Evolutionary conservation across 2,888 invertebrate species (phyloP), one percentile per base, ranked within the genome.

Genomic region (Limnephilus auricula): DNA sequence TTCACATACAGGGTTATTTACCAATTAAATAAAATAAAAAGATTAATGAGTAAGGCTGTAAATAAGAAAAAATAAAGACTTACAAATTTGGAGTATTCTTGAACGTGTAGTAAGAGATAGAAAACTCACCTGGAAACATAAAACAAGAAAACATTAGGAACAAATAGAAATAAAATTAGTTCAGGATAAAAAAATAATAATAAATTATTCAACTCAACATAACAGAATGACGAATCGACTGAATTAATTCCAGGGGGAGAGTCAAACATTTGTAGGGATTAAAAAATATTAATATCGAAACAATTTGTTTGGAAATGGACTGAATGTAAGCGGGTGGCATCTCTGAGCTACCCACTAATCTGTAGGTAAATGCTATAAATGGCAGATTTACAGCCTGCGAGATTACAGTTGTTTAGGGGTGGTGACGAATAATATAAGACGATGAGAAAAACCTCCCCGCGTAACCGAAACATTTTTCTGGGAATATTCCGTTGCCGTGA

Each of bases 321-420:
- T 88, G 25, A 65, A 90, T 90, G 13, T 89, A 40, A 79, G 32
- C 45, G 80, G 79, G 80, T 37, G 40, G 37, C 91, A 65, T 79
- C 65, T 18, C 30, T 3, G 37, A 50, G 82, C 89, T 84, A 87
- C 92, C 91, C 37, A 34, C 90, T 92, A 92, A 92, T 92, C 90
- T 91, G 91, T 82, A 40, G 40, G 40, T 40, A 89, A 91, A 90
- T 80, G 90, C 90, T 92, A 86, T 92, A 92, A 92, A 90, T 92
- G 90, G 91, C 91, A 92, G 92, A 92, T 92, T 92, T 92, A 91
- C 86, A 80, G 90, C 83, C 89, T 32, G 34, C 40, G 80, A 91
- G 91, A 92, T 92, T 92, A 90, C 80, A 85, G 78, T n/a, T 85
- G 85, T 78, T 90, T 78, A 30, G 25, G 80, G 78, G 87, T 31